A percentile compares a stretch with the other conserved stretches of the same genome.
Conservation (phyloP, 2,888 invertebrate species). For the Polymixis flavicincta region DNA sequence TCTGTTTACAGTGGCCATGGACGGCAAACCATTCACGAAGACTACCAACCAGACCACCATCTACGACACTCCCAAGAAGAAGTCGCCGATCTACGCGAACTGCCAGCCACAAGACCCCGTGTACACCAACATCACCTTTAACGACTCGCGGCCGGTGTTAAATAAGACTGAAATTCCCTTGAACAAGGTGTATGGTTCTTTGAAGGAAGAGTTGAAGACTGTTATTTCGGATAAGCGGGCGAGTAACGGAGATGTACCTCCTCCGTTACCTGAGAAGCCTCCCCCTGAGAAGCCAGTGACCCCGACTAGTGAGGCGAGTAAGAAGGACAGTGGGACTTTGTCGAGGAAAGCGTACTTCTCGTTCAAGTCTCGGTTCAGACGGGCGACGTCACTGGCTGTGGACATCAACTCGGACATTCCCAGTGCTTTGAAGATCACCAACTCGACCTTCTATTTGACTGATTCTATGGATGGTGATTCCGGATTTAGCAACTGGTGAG, state of each 20-base stretch:
- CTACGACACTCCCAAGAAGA: constrained; percentile 79
- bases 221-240: constrained; percentile 81
- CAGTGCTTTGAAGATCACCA: constrained; percentile 90
- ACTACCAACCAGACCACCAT: constrained; percentile 73
- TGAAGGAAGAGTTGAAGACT: constrained; percentile 86
- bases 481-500: constrained; percentile 90
- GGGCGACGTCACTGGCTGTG: constrained; percentile 90
- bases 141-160: constrained; percentile 72
- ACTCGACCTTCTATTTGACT: constrained; percentile 94
- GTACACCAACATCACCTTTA: constrained; percentile 83
- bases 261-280: constrained; percentile 82
- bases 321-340: constrained; percentile 84
- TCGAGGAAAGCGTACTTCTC: constrained; percentile 89
- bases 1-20: constrained; percentile 84
- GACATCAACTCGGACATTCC: constrained; percentile 89
- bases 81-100: constrained; percentile 85
- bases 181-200: constrained; percentile 74
- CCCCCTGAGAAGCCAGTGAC: constrained; percentile 82
- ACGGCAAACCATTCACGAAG: constrained; percentile 84
- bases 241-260: constrained; percentile 81
- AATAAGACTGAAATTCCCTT: constrained; percentile 84
- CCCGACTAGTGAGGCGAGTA: constrained; percentile 79
- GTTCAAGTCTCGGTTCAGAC: constrained; percentile 92
- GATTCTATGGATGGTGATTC: constrained; percentile 92
- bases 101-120: constrained; percentile 79